phyloP scores from a whole-genome alignment of 2,797 vertebrate species.

The Vultur gryphus region DNA sequence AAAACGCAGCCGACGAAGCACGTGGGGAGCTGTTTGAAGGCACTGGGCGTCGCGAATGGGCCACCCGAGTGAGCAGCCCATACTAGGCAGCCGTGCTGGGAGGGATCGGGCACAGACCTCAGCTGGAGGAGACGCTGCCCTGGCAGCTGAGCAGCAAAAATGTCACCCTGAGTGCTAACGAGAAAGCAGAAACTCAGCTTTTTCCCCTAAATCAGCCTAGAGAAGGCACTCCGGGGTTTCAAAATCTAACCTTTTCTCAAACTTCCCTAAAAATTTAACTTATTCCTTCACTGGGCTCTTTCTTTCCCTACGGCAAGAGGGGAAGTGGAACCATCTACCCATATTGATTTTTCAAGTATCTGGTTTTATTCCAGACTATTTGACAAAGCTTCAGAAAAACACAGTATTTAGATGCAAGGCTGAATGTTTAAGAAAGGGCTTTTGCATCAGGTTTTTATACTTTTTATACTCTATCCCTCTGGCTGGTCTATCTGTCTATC shows the following conservation, averaged over 20 bases:
- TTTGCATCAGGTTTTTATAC: not conserved
- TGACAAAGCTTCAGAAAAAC: not conserved
- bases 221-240: constrained; percentile 29
- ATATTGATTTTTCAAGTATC: not conserved
- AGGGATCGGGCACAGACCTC: not conserved
- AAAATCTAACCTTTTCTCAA: constrained; percentile 44
- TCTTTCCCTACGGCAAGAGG: not conserved
- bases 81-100: fast-evolving
- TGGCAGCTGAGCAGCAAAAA: not conserved
- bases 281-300: constrained; percentile 4
- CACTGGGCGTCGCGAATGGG: fast-evolving
- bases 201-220: constrained; percentile 44
- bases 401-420: not conserved
- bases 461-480: not conserved
- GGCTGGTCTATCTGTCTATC: not conserved
- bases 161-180: not conserved
- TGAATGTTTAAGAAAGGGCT: not conserved
- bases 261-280: constrained; percentile 62
- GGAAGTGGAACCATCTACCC: constrained; percentile 5
- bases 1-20: fast-evolving
- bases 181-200: constrained; percentile 42
- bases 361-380: not conserved
- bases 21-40: not conserved
- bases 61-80: not conserved
- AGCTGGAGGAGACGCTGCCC: not conserved